Evolutionary conservation across 2,888 invertebrate genomes (phyloP), one percentile per base, ranked within the genome.

Genomic region (Charanyca ferruginea): DNA sequence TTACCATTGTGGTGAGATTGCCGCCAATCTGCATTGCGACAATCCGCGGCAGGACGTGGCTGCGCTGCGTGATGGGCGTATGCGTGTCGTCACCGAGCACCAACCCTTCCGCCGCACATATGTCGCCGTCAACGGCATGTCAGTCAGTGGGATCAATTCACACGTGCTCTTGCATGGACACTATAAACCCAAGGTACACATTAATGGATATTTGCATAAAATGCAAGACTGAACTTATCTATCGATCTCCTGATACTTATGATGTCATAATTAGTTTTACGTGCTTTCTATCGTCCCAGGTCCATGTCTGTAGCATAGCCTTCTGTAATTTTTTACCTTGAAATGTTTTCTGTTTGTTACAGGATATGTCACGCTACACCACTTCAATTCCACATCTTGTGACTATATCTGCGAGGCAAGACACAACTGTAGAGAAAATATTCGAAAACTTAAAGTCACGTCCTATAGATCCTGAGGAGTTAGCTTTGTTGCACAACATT

Each of bases 1-100:
- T 0, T 97, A 97, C 93, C 97, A 97, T 82, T 93, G 93, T 18
- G 97, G 97, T 0, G 77, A 92, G 48, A 95, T 98, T 61, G 97
- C 98, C 0, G 96, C 97, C 1, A 98, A 98, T 87, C 92, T 98
- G 28, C 97, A 98, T 87, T 97, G 93, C 85, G 92, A 95, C 0
- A 90, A 86, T 2, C 97, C 97, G 1, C 91, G 96, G 3, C 87
- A 89, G 47, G 95, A 94, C 32, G 84, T 96, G 0, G 89, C 90
- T 32, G 95, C 95, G 13, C 81, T 96, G 11, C 87, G 89, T 1
- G 94, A 96, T 0, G 96, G 96, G 0, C 90, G 93, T 66, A 89
- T 96, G 45, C 84, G 94, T 81, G 96, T 98, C n/a, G 95, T 97
- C 3, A 94, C 95, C 0, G 97, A 95, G 71, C 93, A 89, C 90